Base-by-base conservation (phyloP, 2,888 invertebrate species). In the Eilema griseolum region DNA sequence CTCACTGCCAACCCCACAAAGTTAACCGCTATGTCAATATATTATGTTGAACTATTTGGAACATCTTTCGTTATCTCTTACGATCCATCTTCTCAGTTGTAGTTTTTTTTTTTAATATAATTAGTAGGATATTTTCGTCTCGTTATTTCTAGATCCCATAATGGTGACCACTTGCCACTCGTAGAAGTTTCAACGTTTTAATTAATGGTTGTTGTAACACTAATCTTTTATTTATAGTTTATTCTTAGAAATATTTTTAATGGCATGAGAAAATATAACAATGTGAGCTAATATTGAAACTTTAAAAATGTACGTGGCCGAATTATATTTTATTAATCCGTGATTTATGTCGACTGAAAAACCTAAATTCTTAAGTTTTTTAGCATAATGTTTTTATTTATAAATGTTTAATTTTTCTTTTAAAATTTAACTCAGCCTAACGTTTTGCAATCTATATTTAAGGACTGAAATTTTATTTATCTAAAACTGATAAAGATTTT, bases 271-370 rank as follows among this genome's bases (percentile, higher is more conserved):
- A n/a, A 26, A 70, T 71, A 71, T 82, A 72, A 78, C 75, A 67
- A 79, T 78, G 73, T 80, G 77, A 79, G 73, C 76, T 82, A 77
- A 79, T 81, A 73, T 80, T 79, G 75, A 77, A 75, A 72, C 63
- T 80, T 74, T 78, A 79, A 83, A 37, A 41, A 75, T 79, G 73
- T 83, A 82, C 70, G 74, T 81, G 82, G 76, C 76, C 74, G 73
- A 74, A 61, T 74, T 77, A 75, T 72, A 76, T 70, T 70, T 64
- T 78, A 69, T 76, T 79, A 60, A 63, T 57, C 69, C 70, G 74
- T 74, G 72, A 79, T 80, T 85, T 75, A 76, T 81, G 84, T 67
- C 78, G 84, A 86, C 84, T 86, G 87, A 85, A 74, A 69, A 59
- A 78, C 82, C 79, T 76, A 75, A 79, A 79, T 81, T 81, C 77